Evolutionary conservation across 2,888 invertebrate species (phyloP), one percentile per base, ranked within the genome.

Genomic region (Drosophila multiciliata): DNA sequence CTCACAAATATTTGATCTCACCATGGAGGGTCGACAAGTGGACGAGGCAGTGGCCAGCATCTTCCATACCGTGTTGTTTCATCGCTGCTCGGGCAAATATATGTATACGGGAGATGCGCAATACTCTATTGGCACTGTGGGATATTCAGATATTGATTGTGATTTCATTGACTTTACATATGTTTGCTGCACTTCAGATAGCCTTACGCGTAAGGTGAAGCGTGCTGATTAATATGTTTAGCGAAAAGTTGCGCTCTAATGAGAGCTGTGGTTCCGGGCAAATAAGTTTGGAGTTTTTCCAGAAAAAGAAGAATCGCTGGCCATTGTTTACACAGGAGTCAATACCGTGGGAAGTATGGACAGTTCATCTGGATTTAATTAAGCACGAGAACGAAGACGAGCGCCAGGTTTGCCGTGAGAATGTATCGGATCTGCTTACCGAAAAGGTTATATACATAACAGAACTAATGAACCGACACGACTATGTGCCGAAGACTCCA

Each of bases 301-400:
- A 98, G 93, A 97, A 96, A 93, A 97, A 97, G 85, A 96, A 97
- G 89, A 96, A 96, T 63, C 95, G 97, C 62, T 99, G 99, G 98
- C 95, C 55, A 12, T 38, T 96, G 35, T 97, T 99, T 92, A 96
- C 96, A 79, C 95, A 97, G 9, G 99, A 99, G 92, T 97, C 97
- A 91, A 97, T 98, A 90, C 98, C 99, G 0, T 99, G 99, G 99
- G 99, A 99, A 93, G 97, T 99, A 65, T 99, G 99, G 99, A 99
- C 98, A 40, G 95, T 99, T 8, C 96, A 97, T 87, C 95, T 99
- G 80, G 97, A 99, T 92, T 95, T 99, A 45, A 96, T 98, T 33
- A 96, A 96, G 86, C 94, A 98, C 60, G 96, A 96, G 73, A 97
- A 95, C 92, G 98, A 98, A 91, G 96, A 96, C 91, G 98, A 98